These are phyloP conservation scores for Ladona fulva DNA, from an alignment of 1,140 invertebrate species.

Conservation along the genomic window DNA sequence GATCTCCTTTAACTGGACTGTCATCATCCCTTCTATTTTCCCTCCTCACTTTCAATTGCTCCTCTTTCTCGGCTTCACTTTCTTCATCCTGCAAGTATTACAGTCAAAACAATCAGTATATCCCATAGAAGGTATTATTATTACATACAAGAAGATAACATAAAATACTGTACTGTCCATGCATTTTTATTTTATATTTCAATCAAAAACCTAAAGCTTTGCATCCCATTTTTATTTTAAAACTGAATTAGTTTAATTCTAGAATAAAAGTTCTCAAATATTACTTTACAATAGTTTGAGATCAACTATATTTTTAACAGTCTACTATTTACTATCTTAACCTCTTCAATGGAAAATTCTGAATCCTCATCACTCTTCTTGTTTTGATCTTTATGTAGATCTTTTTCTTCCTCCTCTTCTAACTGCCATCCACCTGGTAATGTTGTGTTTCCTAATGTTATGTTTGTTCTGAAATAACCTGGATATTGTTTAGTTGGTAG, in stretches of 20 bases:
- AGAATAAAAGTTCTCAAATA: too few relatives aligned
- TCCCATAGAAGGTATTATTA: too few relatives aligned
- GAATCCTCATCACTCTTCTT: not conserved
- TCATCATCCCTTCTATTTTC: slow-evolving; percentile 29
- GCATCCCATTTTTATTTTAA: too few relatives aligned
- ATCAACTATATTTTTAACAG: not conserved
- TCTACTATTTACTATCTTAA: not conserved
- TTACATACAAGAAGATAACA: too few relatives aligned
- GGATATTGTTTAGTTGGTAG: not conserved
- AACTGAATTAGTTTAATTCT: too few relatives aligned
- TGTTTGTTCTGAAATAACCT: not conserved
- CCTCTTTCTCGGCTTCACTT: not conserved
- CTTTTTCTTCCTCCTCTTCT: not conserved
- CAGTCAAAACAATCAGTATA: too few relatives aligned
- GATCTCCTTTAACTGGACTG: slow-evolving; percentile 30
- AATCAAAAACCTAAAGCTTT: too few relatives aligned
- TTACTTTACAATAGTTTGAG: too few relatives aligned
- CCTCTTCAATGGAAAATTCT: not conserved
- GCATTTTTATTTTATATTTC: too few relatives aligned
- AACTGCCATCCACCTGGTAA: not conserved
- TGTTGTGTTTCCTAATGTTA: not conserved
- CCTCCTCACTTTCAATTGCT: not conserved
- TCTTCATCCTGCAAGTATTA: not conserved
- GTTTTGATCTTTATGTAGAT: not conserved
- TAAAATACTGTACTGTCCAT: too few relatives aligned